Evolutionary conservation across 2,888 invertebrate species (phyloP).

Genomic region (Ectobius pallidus): DNA sequence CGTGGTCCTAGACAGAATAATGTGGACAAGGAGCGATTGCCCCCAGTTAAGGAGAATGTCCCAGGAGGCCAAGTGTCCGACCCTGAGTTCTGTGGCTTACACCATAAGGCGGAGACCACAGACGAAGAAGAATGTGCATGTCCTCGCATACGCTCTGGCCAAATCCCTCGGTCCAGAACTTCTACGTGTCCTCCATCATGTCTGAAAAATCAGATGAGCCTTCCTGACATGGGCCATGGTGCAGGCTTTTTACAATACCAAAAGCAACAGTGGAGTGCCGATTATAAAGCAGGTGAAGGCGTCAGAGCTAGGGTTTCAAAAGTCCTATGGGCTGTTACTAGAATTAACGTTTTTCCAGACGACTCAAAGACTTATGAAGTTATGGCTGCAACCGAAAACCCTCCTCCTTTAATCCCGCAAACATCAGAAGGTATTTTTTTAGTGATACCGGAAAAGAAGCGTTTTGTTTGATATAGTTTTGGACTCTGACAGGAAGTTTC

Average conservation of each 20-base stretch:
- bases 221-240: no score
- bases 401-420: not conserved
- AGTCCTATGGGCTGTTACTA: constrained; percentile 10
- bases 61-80: not conserved
- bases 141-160: no score
- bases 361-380: not conserved
- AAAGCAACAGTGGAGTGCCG: no score
- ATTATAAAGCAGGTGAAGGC: no score
- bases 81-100: not conserved
- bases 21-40: not conserved
- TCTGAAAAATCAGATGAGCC: no score
- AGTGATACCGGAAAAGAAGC: not conserved
- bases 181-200: no score
- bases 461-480: not conserved
- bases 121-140: no score
- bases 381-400: not conserved
- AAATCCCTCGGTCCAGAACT: no score
- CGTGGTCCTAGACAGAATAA: not conserved
- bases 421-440: not conserved
- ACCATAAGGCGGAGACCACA: not conserved
- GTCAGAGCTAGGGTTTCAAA: not conserved
- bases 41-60: not conserved
- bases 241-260: no score
- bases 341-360: not conserved
- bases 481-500: no score